Evolutionary conservation across 2,888 invertebrate genomes (phyloP), one percentile per base, ranked within the genome.

Genomic region (Papilio demoleus): DNA sequence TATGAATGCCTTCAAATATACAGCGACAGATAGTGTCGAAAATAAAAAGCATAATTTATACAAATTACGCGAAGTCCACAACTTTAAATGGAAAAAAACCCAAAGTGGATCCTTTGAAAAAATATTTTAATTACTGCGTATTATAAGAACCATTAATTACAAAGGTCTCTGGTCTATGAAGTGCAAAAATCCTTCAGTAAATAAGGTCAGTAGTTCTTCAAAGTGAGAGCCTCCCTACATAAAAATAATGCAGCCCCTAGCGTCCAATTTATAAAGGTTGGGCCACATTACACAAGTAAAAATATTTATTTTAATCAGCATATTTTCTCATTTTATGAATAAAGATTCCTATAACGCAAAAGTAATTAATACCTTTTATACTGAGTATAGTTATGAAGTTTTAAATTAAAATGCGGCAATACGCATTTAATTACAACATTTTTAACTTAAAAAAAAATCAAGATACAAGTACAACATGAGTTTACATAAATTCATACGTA

Each of bases 161-260:
- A 34, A 36, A 62, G 38, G 11, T 62, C 63, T 58, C 62, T 58
- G 56, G 42, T 58, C n/a, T 34, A 56, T 67, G 42, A 58, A 63
- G 63, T 45, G 56, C 36, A 42, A 63, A 61, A 56, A 42, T 68
- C 58, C 63, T 68, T 61, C 8, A 68, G 45, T 45, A 27, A 68
- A 68, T 68, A 36, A 47, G 68, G 68, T 68, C 68, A 68, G 68
- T 68, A 58, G 68, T 63, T 58, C 31, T 36, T 60, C 66, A 67
- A 67, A 67, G 66, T 47, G 45, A 60, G 60, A 53, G 38, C 9
- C 42, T 60, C 19, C 24, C 14, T 27, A 50, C 47, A 40, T 40
- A 61, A 50, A 67, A 56, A 50, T 56, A 53, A 17, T 38, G 14
- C 9, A 12, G 27, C 19, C 1, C 34, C 27, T 6, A 56, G 53